phyloP scores from a whole-genome alignment of 2,113 vertebrate species.

The Oryzias woworae region DNA sequence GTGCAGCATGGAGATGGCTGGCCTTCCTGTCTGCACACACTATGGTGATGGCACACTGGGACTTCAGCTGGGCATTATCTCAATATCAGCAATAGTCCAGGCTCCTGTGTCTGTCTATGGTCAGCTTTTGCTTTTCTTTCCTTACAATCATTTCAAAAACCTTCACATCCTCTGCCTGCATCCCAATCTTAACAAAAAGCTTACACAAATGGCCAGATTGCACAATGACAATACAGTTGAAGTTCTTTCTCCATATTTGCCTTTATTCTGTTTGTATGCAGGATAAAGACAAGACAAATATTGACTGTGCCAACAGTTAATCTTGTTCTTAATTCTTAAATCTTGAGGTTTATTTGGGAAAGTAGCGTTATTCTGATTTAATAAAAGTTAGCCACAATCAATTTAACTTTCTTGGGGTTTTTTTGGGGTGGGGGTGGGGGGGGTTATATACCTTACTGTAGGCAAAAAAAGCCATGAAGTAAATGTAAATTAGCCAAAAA shows the following conservation, averaged over 20 bases:
- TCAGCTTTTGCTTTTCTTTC: constrained; percentile 16
- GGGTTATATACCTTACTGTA: no score
- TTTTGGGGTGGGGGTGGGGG: no score
- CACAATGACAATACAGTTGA: background rate
- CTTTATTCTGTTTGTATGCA: background rate
- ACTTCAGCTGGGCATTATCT: constrained; percentile 35
- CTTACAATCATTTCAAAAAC: no score
- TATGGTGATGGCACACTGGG: constrained; percentile 8
- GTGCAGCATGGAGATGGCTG: constrained; percentile 18
- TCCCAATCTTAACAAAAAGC: constrained; percentile 2
- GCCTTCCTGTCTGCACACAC: constrained; percentile 20
- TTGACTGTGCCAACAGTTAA: no score
- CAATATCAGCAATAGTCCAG: constrained; percentile 39
- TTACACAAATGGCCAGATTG: constrained; percentile 4
- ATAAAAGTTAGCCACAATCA: no score
- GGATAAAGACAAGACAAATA: background rate
- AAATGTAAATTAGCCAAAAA: no score
- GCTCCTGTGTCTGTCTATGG: constrained; percentile 11
- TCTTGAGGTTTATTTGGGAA: background rate
- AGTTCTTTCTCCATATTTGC: background rate
- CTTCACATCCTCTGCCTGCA: background rate
- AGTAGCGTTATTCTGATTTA: background rate
- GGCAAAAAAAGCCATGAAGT: no score
- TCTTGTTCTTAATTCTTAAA: no score
- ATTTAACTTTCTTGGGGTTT: no score